Evolutionary conservation across 2,888 invertebrate species (phyloP).

Genomic region (Eretmocerus hayati): DNA sequence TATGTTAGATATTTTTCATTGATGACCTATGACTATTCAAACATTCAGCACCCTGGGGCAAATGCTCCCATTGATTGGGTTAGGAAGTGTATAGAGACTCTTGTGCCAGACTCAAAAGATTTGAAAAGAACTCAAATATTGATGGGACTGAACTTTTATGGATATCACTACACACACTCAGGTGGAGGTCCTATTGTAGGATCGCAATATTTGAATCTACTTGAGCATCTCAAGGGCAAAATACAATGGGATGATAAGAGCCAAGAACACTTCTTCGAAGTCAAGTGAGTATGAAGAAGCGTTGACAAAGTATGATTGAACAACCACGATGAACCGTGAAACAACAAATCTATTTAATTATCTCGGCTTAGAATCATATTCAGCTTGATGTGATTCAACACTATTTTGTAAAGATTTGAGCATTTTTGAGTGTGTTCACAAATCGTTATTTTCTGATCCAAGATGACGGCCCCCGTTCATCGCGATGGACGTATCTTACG

Average conservation of each 20-base stretch:
- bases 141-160: conserved; percentile 89
- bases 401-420: too few species aligned
- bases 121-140: conserved; percentile 70
- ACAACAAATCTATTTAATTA: too few species aligned
- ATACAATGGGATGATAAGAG: conserved; percentile 70
- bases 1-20: conserved; percentile 80
- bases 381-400: too few species aligned
- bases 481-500: too few species aligned
- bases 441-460: too few species aligned
- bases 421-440: too few species aligned
- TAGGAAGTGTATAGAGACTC: conserved; percentile 63
- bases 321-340: too few species aligned
- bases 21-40: conserved; percentile 96
- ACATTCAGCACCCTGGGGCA: conserved; percentile 74
- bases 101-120: conserved; percentile 58
- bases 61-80: conserved; percentile 87
- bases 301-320: too few species aligned
- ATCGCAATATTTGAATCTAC: conserved; percentile 66
- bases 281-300: conserved; percentile 63
- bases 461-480: too few species aligned
- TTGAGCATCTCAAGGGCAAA: conserved; percentile 69
- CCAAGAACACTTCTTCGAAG: conserved; percentile 79
- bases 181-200: conserved; percentile 80
- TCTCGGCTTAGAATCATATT: too few species aligned
- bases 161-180: conserved; percentile 75